phyloP scores from a whole-genome alignment of 2,888 invertebrate species.

The Dolomedes plantarius region DNA sequence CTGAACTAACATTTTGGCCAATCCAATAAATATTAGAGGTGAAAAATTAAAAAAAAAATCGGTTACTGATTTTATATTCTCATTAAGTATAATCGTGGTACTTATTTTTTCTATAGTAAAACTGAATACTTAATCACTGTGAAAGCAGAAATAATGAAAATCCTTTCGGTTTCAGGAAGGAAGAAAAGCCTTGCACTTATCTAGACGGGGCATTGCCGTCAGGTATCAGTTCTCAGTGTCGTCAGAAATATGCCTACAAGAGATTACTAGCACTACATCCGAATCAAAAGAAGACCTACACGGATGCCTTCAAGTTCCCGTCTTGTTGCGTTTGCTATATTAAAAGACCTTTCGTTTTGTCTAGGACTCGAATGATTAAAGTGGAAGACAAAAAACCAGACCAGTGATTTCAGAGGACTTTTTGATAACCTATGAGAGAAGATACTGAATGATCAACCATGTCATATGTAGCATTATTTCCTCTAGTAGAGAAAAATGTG shows the following conservation, averaged over 20 bases:
- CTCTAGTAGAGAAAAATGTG: no score
- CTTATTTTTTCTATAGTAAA: no score
- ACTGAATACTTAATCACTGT: no score
- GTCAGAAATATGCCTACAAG: slow-evolving; percentile 81
- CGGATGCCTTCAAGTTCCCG: slow-evolving; percentile 80
- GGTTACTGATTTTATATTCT: no score
- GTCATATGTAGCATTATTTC: slow-evolving; percentile 78
- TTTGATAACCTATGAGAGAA: slow-evolving; percentile 99
- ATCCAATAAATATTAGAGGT: no score
- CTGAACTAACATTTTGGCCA: no score
- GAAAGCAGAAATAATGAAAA: no score
- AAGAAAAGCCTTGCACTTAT: slow-evolving; percentile 78
- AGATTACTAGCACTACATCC: slow-evolving; percentile 80
- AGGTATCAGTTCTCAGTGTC: slow-evolving; percentile 80
- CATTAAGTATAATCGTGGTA: no score
- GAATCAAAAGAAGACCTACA: slow-evolving; percentile 74
- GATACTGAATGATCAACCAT: slow-evolving; percentile 95
- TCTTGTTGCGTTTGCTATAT: slow-evolving; percentile 85
- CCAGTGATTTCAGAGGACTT: no score
- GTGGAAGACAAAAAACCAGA: slow-evolving; percentile 22
- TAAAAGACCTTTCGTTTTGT: slow-evolving; percentile 61
- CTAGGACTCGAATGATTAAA: slow-evolving; percentile 26
- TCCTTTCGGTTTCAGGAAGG: slow-evolving; percentile 76
- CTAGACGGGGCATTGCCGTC: slow-evolving; percentile 78
- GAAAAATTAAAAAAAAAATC: no score